Evolutionary conservation across 2,888 invertebrate genomes (phyloP).

Genomic region (Allolobophora icterica): DNA sequence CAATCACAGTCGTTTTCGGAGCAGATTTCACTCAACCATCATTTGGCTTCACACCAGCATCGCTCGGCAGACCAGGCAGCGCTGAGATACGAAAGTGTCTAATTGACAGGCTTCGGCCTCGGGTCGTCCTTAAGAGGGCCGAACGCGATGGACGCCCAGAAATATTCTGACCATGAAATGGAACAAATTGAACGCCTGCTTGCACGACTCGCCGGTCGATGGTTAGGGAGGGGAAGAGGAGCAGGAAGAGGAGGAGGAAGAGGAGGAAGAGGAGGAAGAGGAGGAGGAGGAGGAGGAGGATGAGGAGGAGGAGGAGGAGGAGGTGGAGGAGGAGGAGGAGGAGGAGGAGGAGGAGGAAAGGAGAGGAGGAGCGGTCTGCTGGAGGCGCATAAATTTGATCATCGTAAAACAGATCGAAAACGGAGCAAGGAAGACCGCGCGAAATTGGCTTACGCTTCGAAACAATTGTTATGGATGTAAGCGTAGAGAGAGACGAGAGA

Average conservation of each 20-base stretch:
- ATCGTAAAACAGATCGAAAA: neutral
- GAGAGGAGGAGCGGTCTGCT: neutral
- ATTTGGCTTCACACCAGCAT: neutral
- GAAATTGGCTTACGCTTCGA: conserved; percentile 3
- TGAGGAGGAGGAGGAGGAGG: neutral
- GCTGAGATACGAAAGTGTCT: neutral
- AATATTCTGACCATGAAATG: conserved; percentile 17
- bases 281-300: neutral
- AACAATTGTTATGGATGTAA: neutral
- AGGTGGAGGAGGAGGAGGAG: conserved; percentile 7
- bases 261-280: neutral
- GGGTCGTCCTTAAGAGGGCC: neutral
- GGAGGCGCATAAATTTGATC: neutral
- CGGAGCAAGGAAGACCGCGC: conserved; percentile 2
- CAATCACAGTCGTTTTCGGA: neutral
- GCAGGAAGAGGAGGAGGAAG: neutral
- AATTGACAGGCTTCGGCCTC: conserved; percentile 2
- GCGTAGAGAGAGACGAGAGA: neutral
- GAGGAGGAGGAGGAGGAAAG: neutral
- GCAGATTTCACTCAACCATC: neutral
- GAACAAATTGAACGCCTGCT: conserved; percentile 5
- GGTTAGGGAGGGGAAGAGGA: neutral
- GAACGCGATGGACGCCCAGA: neutral
- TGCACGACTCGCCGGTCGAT: neutral
- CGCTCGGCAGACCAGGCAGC: too few species aligned